Base-by-base conservation (phyloP, 2,113 vertebrate species). In the Gallinago undulata region DNA sequence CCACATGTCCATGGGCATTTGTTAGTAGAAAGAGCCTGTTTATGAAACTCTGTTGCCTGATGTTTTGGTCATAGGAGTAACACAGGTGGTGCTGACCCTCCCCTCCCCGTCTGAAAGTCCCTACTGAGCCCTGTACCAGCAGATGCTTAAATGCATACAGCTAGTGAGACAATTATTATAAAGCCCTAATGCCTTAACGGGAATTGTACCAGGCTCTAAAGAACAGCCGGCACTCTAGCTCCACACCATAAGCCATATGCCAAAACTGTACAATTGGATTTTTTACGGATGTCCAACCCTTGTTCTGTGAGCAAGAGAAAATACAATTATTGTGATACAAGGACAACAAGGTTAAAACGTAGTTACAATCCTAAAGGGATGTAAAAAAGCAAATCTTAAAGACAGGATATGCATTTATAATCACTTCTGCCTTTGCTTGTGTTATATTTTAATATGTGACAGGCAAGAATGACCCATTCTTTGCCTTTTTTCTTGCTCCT, bases 321-420 rank as follows among this genome's bases (percentile, higher is more conserved):
- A 41, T n/a, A 93, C 30, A 88, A 16, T 72, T 50, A 82, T 69
- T 93, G 89, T 39, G 53, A 87, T 88, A 94, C 50, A 95, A 96
- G 48, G 77, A 80, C 43, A 93, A 37, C 15, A 56, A 78, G 35
- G 72, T 95, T 95, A 91, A 96, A 94, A 93, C 18, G 19, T 39
- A 82, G 47, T 83, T 82, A 57, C 18, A 93, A 28, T 45, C 67
- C 35, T 93, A 94, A 86, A 55, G 68, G 23, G 31, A 68, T 79
- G 28, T 72, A 17, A 35, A 77, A 81, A 50, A 78, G n/a, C 4
- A 84, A 51, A 41, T 27, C 28, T 64, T 63, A 69, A 83, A 86
- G 10, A 30, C 7, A 43, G 22, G n/a, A 64, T 51, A 56, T 7
- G 51, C 5, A 33, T 56, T 39, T 28, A 55, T 31, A 76, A 51